Base-by-base conservation (phyloP, 2,113 vertebrate species). In the Lamprologus tigripictilis region DNA sequence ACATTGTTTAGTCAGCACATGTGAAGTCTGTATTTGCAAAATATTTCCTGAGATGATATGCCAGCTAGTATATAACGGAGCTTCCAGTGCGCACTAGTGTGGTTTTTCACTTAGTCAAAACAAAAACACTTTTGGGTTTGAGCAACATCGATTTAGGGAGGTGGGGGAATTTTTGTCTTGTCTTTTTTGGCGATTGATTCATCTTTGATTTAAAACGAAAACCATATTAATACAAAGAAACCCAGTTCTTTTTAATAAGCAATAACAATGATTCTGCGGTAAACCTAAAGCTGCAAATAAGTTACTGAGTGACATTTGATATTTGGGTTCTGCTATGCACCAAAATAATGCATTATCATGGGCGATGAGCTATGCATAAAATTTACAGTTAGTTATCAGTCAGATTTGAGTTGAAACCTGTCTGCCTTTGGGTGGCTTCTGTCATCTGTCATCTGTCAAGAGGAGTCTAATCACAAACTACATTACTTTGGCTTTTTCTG, bases 41-140 rank as follows among this genome's bases (percentile, higher is more conserved):
- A 92, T 96, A 95, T 95, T 96, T 97, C 97, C 97, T 96, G 96
- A 95, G 93, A 94, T 92, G 94, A 96, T 93, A 92, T 93, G 91
- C 93, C 95, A 93, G 93, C 95, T 93, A 71, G 85, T 71, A 84
- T 84, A 84, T 90, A 95, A 55, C 86, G 92, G 96, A 95, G 96
- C 68, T 80, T 84, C 63, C 85, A 90, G 92, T 92, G 95, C 96
- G 47, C 35, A 53, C 94, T 92, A 83, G 85, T 97, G 97, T 95
- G 97, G 97, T 97, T 96, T 97, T 95, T 93, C 90, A 95, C 95
- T 96, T 96, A 96, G 97, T 98, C 98, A 98, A 97, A 98, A 97
- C 97, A 97, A 96, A 96, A 98, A 95, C 94, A 95, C 95, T 97
- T 96, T 95, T 93, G 80, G 96, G 88, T 89, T 91, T 94, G 89